A percentile compares a stretch with the other conserved stretches of the same genome.
Evolutionary conservation across 2,888 invertebrate species (phyloP).

Genomic region (Zelleria hepariella): DNA sequence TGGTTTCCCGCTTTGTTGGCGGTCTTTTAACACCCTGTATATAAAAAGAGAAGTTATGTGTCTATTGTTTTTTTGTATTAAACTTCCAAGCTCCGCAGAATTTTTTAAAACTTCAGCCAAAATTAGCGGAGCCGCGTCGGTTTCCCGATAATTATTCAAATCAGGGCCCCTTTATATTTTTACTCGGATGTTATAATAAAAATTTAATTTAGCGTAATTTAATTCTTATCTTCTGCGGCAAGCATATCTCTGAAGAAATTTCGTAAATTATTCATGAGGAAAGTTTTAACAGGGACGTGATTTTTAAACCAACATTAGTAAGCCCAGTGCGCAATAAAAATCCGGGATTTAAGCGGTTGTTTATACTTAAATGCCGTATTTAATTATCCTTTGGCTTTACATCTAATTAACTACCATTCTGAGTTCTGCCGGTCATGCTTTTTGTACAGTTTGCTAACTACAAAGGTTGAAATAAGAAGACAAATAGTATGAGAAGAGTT

Average conservation of each 20-base stretch:
- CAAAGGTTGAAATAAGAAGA: slow-evolving; percentile 44
- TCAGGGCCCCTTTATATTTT: slow-evolving; percentile 51
- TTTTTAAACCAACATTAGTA: slow-evolving; percentile 69
- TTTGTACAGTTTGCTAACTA: slow-evolving; percentile 39
- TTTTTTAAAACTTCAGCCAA: not conserved
- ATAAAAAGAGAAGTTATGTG: not conserved
- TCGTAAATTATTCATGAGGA: slow-evolving; percentile 70
- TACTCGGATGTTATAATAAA: slow-evolving; percentile 57
- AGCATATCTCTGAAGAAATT: slow-evolving; percentile 66
- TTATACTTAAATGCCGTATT: not conserved
- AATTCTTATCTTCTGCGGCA: slow-evolving; percentile 64
- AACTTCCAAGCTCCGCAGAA: not conserved
- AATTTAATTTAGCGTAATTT: slow-evolving; percentile 63
- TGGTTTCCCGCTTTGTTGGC: too few relatives aligned
- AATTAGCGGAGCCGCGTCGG: slow-evolving; percentile 14
- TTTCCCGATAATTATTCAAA: slow-evolving; percentile 57
- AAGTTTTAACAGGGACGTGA: slow-evolving; percentile 68
- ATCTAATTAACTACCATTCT: slow-evolving; percentile 18
- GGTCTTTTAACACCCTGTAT: not conserved
- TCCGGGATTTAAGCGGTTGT: slow-evolving; percentile 23
- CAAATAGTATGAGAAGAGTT: slow-evolving; percentile 38
- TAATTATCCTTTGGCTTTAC: slow-evolving; percentile 17
- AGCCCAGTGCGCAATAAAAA: slow-evolving; percentile 48
- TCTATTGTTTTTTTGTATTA: not conserved
- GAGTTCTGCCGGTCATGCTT: slow-evolving; percentile 12